Evolutionary conservation across 2,113 vertebrate genomes (phyloP).

Genomic region (Rhinolophus sinicus): DNA sequence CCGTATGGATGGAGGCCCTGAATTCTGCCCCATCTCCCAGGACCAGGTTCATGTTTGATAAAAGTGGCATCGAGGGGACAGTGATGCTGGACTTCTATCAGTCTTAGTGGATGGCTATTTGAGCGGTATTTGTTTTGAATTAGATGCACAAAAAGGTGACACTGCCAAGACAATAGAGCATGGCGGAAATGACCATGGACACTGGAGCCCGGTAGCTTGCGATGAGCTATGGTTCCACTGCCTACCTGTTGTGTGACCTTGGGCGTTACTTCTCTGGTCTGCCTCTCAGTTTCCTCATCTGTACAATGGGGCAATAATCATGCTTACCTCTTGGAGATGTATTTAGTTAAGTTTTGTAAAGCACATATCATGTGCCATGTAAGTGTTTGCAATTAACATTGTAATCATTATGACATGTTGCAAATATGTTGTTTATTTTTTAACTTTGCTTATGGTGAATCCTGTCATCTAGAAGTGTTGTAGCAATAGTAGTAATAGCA

Average conservation of each 20-base stretch:
- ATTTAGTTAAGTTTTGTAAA: not conserved
- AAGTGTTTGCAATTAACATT: too few relatives aligned
- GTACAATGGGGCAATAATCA: rapidly evolving
- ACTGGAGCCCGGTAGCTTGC: rapidly evolving
- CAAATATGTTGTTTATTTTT: too few relatives aligned
- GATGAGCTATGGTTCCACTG: not conserved
- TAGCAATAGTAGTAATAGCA: too few relatives aligned
- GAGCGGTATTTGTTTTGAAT: not conserved
- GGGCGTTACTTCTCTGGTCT: not conserved
- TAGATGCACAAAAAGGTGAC: not conserved
- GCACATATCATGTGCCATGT: too few relatives aligned
- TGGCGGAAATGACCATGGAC: rapidly evolving
- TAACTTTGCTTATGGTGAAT: too few relatives aligned
- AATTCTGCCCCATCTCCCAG: too few relatives aligned
- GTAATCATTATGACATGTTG: too few relatives aligned
- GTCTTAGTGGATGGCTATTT: rapidly evolving
- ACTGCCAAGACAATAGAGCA: rapidly evolving
- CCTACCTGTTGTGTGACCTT: rapidly evolving
- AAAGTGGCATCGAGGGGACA: rapidly evolving
- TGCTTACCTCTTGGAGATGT: rapidly evolving
- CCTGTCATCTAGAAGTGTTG: too few relatives aligned
- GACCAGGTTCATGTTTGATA: rapidly evolving
- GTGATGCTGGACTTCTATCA: not conserved
- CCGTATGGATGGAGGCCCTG: too few relatives aligned
- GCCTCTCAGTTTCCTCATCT: not conserved